Evolutionary conservation across 2,888 invertebrate genomes (phyloP).

Genomic region (Sericinus montela): DNA sequence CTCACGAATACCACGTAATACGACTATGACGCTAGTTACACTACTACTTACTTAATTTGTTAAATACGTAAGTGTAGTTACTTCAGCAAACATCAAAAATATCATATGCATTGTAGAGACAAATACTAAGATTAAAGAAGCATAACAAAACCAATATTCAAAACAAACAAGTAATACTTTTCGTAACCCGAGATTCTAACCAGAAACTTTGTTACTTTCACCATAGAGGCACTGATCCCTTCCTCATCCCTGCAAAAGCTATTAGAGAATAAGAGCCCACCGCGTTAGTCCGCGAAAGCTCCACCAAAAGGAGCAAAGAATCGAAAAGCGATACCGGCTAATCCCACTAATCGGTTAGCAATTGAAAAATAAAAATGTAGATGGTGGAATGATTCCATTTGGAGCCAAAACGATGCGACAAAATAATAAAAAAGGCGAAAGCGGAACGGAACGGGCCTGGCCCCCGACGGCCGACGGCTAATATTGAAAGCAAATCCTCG

Average conservation of each 20-base stretch:
- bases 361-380: constrained; percentile 81
- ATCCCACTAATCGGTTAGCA: constrained; percentile 78
- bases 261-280: constrained; percentile 39
- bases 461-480: constrained; percentile 68
- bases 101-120: too few relatives aligned
- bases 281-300: constrained; percentile 61
- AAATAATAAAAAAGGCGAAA: constrained; percentile 75
- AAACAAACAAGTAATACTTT: too few relatives aligned
- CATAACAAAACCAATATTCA: too few relatives aligned
- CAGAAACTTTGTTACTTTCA: neutral
- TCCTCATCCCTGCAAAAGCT: constrained; percentile 34
- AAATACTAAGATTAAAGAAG: too few relatives aligned
- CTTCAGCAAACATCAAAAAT: too few relatives aligned
- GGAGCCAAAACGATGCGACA: constrained; percentile 78
- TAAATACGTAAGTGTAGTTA: too few relatives aligned
- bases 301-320: constrained; percentile 72
- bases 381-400: constrained; percentile 79
- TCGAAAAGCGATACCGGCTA: constrained; percentile 75
- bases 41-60: too few relatives aligned
- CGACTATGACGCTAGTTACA: too few relatives aligned
- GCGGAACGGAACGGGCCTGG: constrained; percentile 64
- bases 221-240: constrained; percentile 8
- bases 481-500: constrained; percentile 80
- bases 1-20: too few relatives aligned
- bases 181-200: neutral